Base-by-base conservation (phyloP, 2,888 invertebrate genomes). In the Folsomia candida region DNA sequence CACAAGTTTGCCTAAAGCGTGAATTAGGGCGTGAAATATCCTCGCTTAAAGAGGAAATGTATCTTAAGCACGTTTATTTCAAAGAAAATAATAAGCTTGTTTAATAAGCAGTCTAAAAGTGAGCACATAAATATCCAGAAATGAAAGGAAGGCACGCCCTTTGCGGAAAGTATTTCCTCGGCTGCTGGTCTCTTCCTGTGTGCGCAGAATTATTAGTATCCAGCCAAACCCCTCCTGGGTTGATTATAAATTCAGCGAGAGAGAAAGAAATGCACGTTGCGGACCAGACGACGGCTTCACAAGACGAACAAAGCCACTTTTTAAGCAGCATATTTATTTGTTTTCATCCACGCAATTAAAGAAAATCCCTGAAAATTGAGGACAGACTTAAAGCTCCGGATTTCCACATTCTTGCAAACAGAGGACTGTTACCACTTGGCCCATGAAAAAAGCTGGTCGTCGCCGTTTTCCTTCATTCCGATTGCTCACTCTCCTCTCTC, bases 321-420 rank as follows among this genome's bases (percentile, higher is more conserved):
- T 25, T 59, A 59, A 59, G 59, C 22, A 24, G 59, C 26, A 59
- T 59, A 59, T 59, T 59, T 59, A 59, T 59, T 59, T 59, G 59
- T 59, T 54, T 57, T 66, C 60, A 58, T 59, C 59, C 54, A 68
- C 26, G 62, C 68, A 68, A 68, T 68, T 68, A 68, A 62, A 61
- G 68, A 68, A 57, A 68, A 68, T 61, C 61, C 68, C 37, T 68
- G 37, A 51, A 68, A 68, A 68, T 68, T 61, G 68, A 54, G 51
- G 61, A 61, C 60, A 62, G 59, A 26, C 59, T 59, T 59, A 59
- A 59, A 26, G 22, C 57, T 11, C 24, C 22, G 59, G 59, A 59
- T 59, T 59, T 59, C 59, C 27, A 59, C 59, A 26, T 59, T 25
- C 6, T 6, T 20, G 4, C 59, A 24, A 59, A 26, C 9, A 57